Evolutionary conservation across 2,113 vertebrate genomes (phyloP).

Genomic region (Perca fluviatilis): DNA sequence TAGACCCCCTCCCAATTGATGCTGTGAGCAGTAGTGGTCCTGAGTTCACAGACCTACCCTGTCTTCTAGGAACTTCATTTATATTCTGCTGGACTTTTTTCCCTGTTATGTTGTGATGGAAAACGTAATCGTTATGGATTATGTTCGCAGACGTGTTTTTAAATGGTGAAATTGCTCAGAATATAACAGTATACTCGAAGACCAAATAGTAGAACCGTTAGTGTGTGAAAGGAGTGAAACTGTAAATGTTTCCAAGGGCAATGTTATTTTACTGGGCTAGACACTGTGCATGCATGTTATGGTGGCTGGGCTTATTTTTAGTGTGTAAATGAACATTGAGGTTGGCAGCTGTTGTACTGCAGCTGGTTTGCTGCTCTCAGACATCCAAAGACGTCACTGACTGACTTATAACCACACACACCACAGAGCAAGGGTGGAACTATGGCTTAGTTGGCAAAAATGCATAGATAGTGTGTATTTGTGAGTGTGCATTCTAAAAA

Average conservation of each 20-base stretch:
- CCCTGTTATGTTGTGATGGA: not conserved
- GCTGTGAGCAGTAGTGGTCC: not conserved
- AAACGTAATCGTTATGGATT: not conserved
- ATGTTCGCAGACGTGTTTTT: not conserved
- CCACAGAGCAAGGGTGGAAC: constrained; percentile 4
- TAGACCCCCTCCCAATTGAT: not conserved
- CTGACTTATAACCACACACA: constrained; percentile 25
- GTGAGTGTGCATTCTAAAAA: not conserved
- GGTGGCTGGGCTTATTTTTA: constrained; percentile 5
- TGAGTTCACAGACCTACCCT: not conserved
- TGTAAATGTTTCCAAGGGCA: not conserved
- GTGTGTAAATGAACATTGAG: constrained; percentile 16
- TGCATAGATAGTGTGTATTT: not conserved
- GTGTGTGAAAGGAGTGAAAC: not conserved
- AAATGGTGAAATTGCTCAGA: not conserved
- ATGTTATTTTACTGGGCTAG: constrained; percentile 8
- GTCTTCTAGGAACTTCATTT: not conserved
- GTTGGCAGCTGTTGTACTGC: constrained; percentile 11
- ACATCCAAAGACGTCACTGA: constrained; percentile 28
- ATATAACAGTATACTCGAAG: not conserved
- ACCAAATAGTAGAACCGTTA: not conserved
- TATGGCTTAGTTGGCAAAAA: constrained; percentile 19
- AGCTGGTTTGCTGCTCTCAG: constrained; percentile 13
- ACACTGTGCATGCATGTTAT: not conserved
- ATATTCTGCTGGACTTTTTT: not conserved